Evolutionary conservation across 2,113 vertebrate species (phyloP), one percentile per base, ranked within the genome.

Genomic region (Gambusia affinis): DNA sequence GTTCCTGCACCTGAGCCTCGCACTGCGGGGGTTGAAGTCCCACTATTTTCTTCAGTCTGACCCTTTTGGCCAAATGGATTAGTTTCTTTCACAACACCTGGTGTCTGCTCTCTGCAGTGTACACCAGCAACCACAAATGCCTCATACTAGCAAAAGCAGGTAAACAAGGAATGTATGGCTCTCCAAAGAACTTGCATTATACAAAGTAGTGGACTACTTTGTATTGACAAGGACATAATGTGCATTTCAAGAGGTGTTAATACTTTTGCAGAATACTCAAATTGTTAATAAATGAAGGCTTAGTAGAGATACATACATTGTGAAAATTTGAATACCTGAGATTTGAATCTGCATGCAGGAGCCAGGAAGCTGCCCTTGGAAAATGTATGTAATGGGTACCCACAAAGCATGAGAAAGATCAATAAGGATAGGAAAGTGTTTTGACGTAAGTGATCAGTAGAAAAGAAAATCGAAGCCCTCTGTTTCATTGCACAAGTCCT

Each of bases 1-100:
- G 71, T 67, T 82, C 29, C 35, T 76, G 77, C 82, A 81, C 70
- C 82, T 87, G 76, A 81, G 76, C 75, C 81, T 70, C 24, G 1
- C 35, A 0, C 85, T 29, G 63, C 75, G 1, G 70, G 83, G 47
- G 31, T 5, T 39, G 37, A 64, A 73, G 31, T 63, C 85, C 67
- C 0, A 8, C 77, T 84, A 70, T 73, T 84, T 73, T 73, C 61
- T 73, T 60, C 54, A 44, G 29, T 65, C 37, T 76, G 81, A 75
- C 80, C 75, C 80, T 72, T 76, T 72, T 72, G 60, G 61, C 72
- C 74, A 79, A 82, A 83, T 73, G 68, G 62, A 86, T 72, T 57
- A 79, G 51, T 33, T 78, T 42, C 44, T 73, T 33, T 54, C 24
- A 27, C 54, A 76, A 30, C 70, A 77, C 70, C 73, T 83, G 73